Evolutionary conservation across 2,888 invertebrate genomes (phyloP).

Genomic region (Achlya flavicornis): DNA sequence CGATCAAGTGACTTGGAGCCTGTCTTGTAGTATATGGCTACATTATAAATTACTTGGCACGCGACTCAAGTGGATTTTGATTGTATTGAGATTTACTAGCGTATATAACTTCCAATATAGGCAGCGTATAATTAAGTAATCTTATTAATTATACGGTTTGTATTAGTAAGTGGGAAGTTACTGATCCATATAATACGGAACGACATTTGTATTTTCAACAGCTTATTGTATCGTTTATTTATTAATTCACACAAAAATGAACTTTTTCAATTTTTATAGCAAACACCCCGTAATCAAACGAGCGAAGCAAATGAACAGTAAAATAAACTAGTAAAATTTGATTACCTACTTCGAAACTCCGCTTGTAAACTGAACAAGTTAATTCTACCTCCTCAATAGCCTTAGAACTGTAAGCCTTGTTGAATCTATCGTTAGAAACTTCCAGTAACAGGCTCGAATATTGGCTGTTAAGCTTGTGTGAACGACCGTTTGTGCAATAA

Average conservation of each 20-base stretch:
- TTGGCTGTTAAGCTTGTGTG: conserved; percentile 18
- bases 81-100: neutral
- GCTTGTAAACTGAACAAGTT: conserved; percentile 33
- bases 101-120: neutral
- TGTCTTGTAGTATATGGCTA: conserved; percentile 8
- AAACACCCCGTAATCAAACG: neutral
- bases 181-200: too few species aligned
- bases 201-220: too few species aligned
- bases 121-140: neutral
- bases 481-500: conserved; percentile 10
- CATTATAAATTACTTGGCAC: conserved; percentile 13
- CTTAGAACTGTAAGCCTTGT: conserved; percentile 27
- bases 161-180: too few species aligned
- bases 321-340: conserved; percentile 43
- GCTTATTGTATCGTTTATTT: too few species aligned
- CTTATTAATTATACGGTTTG: neutral
- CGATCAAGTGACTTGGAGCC: conserved; percentile 47
- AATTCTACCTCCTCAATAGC: conserved; percentile 27
- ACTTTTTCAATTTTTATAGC: neutral
- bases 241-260: neutral
- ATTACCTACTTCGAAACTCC: conserved; percentile 41
- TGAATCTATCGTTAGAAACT: conserved; percentile 24
- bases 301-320: conserved; percentile 30
- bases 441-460: conserved; percentile 15
- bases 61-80: neutral